Evolutionary conservation across 2,888 invertebrate species (phyloP).

Genomic region (Geophilus truncorum): DNA sequence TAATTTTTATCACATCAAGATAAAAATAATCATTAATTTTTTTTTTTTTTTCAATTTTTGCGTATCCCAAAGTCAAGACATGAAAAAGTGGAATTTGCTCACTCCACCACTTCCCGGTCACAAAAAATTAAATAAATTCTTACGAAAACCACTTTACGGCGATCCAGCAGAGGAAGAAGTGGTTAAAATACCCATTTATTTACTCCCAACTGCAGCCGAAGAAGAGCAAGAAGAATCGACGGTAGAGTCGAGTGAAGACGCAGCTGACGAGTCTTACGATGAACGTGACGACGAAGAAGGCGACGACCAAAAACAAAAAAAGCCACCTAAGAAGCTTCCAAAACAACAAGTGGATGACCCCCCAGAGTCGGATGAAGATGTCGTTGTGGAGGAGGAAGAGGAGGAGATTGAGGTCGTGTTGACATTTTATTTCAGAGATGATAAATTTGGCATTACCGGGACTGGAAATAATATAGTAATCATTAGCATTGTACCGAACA

Average conservation of each 20-base stretch:
- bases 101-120: neutral
- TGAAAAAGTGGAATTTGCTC: constrained; percentile 10
- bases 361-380: neutral
- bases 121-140: neutral
- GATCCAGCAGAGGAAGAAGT: constrained; percentile 19
- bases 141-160: neutral
- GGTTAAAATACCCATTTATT: neutral
- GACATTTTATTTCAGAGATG: neutral
- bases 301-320: neutral
- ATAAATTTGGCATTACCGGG: too few species aligned
- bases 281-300: neutral
- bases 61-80: constrained; percentile 14
- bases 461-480: too few species aligned
- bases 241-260: neutral
- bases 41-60: neutral
- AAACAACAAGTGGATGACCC: neutral
- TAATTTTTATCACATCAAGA: neutral
- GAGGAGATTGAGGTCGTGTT: neutral
- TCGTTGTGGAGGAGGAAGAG: neutral
- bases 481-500: too few species aligned
- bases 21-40: too few species aligned
- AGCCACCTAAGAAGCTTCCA: neutral
- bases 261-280: neutral
- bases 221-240: neutral
- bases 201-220: neutral